A percentile compares a stretch with the other conserved stretches of the same genome.
Conservation (phyloP, 2,113 vertebrate species). For the Oncorhynchus tshawytscha region DNA sequence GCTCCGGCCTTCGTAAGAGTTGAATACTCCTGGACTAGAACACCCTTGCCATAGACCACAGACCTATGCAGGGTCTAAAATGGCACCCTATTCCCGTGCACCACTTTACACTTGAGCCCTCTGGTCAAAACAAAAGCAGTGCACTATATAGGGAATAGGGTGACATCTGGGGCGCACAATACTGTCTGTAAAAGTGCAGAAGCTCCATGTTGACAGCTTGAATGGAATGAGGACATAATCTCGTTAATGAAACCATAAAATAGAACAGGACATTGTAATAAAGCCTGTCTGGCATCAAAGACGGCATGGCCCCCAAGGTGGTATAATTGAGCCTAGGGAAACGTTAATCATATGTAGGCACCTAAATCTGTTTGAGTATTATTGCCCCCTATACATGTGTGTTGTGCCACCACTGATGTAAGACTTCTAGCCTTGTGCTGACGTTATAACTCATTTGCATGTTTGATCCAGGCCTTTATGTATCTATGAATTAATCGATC, state of each 20-base stretch:
- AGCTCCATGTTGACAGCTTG: not conserved
- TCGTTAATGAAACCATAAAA: conserved; percentile 7
- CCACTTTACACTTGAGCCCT: too few species aligned
- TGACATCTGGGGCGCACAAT: too few species aligned
- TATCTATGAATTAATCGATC: not conserved
- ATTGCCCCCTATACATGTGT: not conserved
- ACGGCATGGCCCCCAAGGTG: not conserved
- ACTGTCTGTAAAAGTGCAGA: too few species aligned
- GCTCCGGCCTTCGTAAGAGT: too few species aligned
- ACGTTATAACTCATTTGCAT: not conserved
- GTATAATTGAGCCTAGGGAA: not conserved
- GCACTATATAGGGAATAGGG: too few species aligned
- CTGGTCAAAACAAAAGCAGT: too few species aligned
- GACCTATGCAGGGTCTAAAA: too few species aligned
- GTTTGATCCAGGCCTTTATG: not conserved
- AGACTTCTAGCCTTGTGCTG: too few species aligned
- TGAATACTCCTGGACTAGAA: too few species aligned
- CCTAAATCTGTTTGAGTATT: not conserved
- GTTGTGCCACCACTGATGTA: too few species aligned
- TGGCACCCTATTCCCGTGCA: too few species aligned
- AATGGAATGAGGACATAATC: not conserved
- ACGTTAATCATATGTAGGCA: not conserved
- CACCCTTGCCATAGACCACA: too few species aligned
- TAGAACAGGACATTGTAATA: not conserved
- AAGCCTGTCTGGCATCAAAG: conserved; percentile 7